A percentile compares a stretch with the other conserved stretches of the same genome.
Evolutionary conservation across 2,888 invertebrate species (phyloP).

Genomic region (Idaea dimidiata): DNA sequence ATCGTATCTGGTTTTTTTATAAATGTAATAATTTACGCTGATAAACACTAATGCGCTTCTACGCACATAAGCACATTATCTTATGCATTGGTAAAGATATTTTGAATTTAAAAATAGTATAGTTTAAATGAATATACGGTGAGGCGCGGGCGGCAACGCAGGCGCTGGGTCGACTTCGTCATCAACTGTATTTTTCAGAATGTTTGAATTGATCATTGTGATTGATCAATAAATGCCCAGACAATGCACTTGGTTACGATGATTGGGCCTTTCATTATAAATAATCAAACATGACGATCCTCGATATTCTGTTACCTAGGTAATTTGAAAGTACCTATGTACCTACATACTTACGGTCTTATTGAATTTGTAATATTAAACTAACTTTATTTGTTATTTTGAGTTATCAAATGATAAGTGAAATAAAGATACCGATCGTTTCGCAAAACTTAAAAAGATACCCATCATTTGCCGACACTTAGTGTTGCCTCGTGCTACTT

Average conservation of each 20-base stretch:
- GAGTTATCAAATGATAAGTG: not conserved
- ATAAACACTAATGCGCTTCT: no score
- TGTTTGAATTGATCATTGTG: not conserved
- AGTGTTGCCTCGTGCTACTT: no score
- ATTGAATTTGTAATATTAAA: not conserved
- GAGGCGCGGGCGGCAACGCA: no score
- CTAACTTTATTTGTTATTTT: not conserved
- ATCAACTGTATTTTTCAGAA: not conserved
- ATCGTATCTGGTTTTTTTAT: no score
- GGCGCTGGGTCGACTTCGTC: not conserved
- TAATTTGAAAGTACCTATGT: not conserved
- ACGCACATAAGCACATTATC: no score
- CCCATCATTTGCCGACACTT: no score
- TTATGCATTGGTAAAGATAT: no score
- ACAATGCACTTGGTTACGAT: not conserved
- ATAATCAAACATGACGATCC: not conserved
- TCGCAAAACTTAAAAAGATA: not conserved
- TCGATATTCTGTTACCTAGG: not conserved
- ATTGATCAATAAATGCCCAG: not conserved
- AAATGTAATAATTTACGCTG: no score
- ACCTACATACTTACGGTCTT: not conserved
- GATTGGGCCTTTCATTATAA: not conserved
- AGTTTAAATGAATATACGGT: no score
- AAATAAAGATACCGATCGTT: not conserved
- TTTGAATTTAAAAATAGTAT: no score